Evolutionary conservation across 2,113 vertebrate genomes (phyloP), one percentile per base, ranked within the genome.

Genomic region (Hemibagrus wyckioides): DNA sequence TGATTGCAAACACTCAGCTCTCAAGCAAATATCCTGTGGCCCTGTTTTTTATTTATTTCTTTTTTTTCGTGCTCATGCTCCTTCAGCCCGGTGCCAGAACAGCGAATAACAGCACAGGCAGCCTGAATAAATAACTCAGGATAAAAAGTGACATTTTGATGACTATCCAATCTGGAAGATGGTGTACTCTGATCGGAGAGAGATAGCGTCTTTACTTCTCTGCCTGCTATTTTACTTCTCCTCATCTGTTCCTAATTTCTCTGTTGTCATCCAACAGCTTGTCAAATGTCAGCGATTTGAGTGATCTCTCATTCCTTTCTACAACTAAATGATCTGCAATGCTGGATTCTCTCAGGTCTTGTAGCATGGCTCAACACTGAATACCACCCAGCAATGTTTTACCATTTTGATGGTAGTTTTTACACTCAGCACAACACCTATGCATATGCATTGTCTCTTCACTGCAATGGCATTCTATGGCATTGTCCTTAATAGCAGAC

Each of bases 201-300:
- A 52, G 76, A 86, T 23, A 25, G 54, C 87, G 76, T 82, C 81
- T 86, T 86, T 88, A 82, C 75, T 41, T 80, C 82, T 73, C 39
- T 50, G 84, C 54, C 89, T 80, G 80, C 44, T 84, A 87, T 84
- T 83, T 85, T 17, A 48, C 6, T 21, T 79, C 59, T 77, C 61
- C 44, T 90, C 90, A 86, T 85, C 82, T 56, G 41, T 82, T 88
- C 83, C 76, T 90, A 86, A 88, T 90, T 90, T 90, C 88, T 77
- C 71, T 90, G 69, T 87, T 91, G 90, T 90, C 89, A 91, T 91
- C 85, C 87, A 54, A 44, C 80, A 65, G 77, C 85, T 85, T 83
- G 50, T 86, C 87, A 88, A 88, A 87, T 88, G 89, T 88, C 85
- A 89, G 36, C 30, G 1, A 57, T 81, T 41, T 54, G 73, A 67